Conservation (phyloP, 2,113 vertebrate genomes). For the Laterallus jamaicensis region DNA sequence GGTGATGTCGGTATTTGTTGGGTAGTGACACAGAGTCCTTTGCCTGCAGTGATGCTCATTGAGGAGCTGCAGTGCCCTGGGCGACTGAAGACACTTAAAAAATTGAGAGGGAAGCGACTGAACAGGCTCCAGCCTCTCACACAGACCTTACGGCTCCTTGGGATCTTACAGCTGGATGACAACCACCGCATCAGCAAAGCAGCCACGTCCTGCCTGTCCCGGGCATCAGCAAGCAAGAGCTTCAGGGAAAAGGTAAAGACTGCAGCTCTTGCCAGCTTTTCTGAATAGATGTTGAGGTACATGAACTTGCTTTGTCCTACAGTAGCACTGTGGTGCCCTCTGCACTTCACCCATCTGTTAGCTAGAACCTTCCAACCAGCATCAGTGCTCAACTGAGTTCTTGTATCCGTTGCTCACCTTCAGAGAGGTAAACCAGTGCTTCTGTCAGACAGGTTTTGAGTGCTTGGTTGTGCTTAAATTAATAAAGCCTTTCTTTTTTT, state of each 20-base stretch:
- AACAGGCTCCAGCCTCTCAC: conserved; percentile 84
- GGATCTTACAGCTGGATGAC: conserved; percentile 83
- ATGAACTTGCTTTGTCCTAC: neutral
- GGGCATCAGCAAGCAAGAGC: conserved; percentile 67
- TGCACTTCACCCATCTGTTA: neutral
- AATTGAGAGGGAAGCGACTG: conserved; percentile 80
- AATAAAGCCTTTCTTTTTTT: rapidly evolving
- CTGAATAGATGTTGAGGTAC: neutral
- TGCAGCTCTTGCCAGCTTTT: neutral
- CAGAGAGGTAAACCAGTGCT: neutral
- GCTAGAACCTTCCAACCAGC: neutral
- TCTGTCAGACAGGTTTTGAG: neutral
- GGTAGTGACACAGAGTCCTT: neutral
- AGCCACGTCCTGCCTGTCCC: conserved; percentile 75
- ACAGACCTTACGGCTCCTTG: conserved; percentile 80
- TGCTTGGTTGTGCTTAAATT: rapidly evolving
- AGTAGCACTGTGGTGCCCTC: rapidly evolving
- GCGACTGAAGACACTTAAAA: conserved; percentile 78
- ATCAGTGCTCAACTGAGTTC: neutral
- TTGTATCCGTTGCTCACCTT: rapidly evolving
- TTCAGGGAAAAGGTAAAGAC: conserved; percentile 83
- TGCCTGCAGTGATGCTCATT: conserved; percentile 74
- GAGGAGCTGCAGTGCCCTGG: conserved; percentile 80
- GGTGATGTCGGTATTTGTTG: neutral
- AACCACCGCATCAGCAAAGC: conserved; percentile 82